Evolutionary conservation across 2,888 invertebrate species (phyloP).

Genomic region (Hyppa rectilinea): DNA sequence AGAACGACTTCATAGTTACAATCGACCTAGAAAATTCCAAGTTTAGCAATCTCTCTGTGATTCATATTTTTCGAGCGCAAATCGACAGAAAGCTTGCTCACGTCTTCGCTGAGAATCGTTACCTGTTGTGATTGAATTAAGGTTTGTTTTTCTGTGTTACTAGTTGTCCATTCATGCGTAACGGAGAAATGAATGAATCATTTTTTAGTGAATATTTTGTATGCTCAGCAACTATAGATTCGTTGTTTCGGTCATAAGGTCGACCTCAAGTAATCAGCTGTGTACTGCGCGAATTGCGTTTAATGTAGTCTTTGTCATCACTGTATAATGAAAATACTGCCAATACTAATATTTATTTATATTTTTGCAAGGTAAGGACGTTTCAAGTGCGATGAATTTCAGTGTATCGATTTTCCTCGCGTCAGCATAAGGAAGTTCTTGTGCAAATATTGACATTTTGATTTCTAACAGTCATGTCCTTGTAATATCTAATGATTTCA

Average conservation of each 20-base stretch:
- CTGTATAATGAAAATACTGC: neutral
- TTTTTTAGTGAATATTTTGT: slow-evolving; percentile 65
- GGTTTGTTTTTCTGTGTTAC: slow-evolving; percentile 52
- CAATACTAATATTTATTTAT: neutral
- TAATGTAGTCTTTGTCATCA: slow-evolving; percentile 9
- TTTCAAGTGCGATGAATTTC: slow-evolving; percentile 6
- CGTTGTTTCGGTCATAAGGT: slow-evolving; percentile 51
- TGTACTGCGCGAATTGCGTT: slow-evolving; percentile 26
- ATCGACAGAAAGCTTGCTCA: slow-evolving; percentile 40
- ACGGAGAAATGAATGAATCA: slow-evolving; percentile 81
- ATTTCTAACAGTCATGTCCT: neutral
- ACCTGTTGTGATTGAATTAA: slow-evolving; percentile 18
- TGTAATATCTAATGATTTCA: neutral
- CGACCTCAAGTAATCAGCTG: slow-evolving; percentile 21
- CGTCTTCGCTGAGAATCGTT: neutral
- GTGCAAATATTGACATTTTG: neutral
- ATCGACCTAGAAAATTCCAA: slow-evolving; percentile 76
- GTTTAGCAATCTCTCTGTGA: slow-evolving; percentile 72
- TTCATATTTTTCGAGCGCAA: slow-evolving; percentile 66
- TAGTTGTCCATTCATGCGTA: slow-evolving; percentile 67
- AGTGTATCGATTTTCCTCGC: neutral
- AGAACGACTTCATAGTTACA: slow-evolving; percentile 62
- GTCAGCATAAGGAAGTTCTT: slow-evolving; percentile 1
- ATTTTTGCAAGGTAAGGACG: neutral
- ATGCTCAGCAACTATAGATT: slow-evolving; percentile 39